Evolutionary conservation across 2,797 vertebrate species (phyloP).

Genomic region (Pteronotus mesoamericanus): DNA sequence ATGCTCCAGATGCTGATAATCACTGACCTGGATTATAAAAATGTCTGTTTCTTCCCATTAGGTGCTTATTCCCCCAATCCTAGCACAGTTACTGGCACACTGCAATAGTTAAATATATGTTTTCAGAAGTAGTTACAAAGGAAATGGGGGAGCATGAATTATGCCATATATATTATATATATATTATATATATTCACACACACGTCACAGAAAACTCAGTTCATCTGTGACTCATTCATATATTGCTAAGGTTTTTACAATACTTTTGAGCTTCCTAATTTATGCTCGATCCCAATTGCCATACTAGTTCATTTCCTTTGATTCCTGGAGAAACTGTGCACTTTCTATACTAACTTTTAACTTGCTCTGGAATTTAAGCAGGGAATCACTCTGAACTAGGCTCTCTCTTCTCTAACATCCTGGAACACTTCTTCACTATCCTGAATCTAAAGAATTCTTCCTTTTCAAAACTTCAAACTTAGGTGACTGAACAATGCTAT

Average conservation of each 20-base stretch:
- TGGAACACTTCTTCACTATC: not conserved
- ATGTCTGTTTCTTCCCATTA: not conserved
- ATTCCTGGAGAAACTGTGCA: not conserved
- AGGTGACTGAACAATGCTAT: not conserved
- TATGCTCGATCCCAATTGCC: not conserved
- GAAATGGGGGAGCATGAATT: not conserved
- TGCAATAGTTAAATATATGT: not conserved
- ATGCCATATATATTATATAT: too few species aligned
- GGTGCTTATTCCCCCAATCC: not conserved
- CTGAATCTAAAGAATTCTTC: not conserved
- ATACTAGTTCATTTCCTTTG: not conserved
- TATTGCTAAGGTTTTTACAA: not conserved
- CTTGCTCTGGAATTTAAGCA: not conserved
- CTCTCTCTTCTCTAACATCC: not conserved
- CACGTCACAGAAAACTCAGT: not conserved
- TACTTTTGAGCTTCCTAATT: not conserved
- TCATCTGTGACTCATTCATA: not conserved
- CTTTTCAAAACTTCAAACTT: constrained; percentile 7
- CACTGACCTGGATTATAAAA: not conserved
- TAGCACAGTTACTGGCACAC: not conserved
- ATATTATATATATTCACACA: not conserved
- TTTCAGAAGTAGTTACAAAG: not conserved
- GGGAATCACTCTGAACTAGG: not conserved
- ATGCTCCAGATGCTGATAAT: not conserved
- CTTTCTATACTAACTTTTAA: not conserved